Base-by-base conservation (phyloP, 2,113 vertebrate species). In the Pollimyrus isidori region DNA sequence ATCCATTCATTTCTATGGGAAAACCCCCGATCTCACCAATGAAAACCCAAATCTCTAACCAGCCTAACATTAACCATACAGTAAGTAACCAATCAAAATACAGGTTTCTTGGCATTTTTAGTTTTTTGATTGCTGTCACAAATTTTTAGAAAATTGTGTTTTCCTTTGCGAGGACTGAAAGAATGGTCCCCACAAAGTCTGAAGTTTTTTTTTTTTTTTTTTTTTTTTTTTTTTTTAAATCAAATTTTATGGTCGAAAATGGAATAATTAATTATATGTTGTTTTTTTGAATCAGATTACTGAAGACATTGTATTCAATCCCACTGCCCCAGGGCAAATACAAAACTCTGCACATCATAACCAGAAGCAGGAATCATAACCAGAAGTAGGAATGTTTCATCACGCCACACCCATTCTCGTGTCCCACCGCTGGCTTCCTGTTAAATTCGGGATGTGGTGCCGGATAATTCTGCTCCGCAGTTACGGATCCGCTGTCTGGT, bases 321-420 rank as follows among this genome's bases (percentile, higher is more conserved):
- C 62, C 62, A 42, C 10, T 80, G 73, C 35, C 73, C 35, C 5
- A 1, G 1, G 35, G 35, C 4, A 5, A 80, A 39, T 80, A 17
- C 73, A 80, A 42, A 39, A 19, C 62, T 69, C n/a, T 26, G 62
- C n/a, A 42, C 35, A 42, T 80, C 73, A 42, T 80, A 42, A 19
- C 30, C 69, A 76, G 69, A 76, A 76, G 69, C 35, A 76, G 35
- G 69, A 35, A 39, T 76, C 30, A 39, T 76, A 76, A 76, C 30
- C 73, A 80, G 73, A 80, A 80, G 73, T 80, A 80, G 73, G 35
- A 80, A 80, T 69, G 62, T 69, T 69, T 69, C n/a, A 69, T 69
- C 62, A 69, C 62, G 26, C 30, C 62, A 69, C 35, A 17, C 35
- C 26, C 69, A 0, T 76, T 39, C 15, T 39, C 69, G 39, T 15